These are phyloP conservation scores for Blastobasis adustella DNA, from an alignment of 2,888 invertebrate genomes.

Conservation along the genomic window DNA sequence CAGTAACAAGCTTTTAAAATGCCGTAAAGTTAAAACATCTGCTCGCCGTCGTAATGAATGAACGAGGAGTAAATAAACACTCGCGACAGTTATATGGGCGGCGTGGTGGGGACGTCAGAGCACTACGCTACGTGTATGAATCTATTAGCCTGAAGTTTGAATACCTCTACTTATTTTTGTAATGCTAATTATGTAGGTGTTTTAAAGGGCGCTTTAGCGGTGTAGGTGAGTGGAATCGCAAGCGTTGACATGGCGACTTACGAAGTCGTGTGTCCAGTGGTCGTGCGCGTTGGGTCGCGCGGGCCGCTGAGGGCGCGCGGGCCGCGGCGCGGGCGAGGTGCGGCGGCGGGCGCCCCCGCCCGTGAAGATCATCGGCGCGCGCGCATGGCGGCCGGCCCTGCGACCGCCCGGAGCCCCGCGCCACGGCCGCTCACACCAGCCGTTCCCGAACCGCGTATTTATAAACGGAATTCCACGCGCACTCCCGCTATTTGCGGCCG, in stretches of 20 bases:
- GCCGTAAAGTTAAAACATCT: conserved; percentile 11
- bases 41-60: conserved; percentile 6
- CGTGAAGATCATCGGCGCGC: conserved; percentile 69
- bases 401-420: conserved; percentile 12
- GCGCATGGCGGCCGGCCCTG: conserved; percentile 34
- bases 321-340: conserved; percentile 55
- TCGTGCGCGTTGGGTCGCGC: conserved; percentile 39
- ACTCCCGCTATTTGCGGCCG: conserved; percentile 61
- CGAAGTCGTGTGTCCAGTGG: conserved; percentile 39
- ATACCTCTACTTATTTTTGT: too few species aligned
- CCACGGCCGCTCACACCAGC: conserved; percentile 14
- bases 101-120: background rate
- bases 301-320: conserved; percentile 32
- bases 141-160: too few species aligned
- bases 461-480: conserved; percentile 69
- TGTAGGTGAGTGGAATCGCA: background rate
- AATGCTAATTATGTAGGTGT: too few species aligned
- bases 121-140: too few species aligned
- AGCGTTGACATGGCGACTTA: too few species aligned
- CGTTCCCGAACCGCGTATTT: conserved; percentile 44
- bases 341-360: conserved; percentile 71
- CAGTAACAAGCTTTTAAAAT: background rate
- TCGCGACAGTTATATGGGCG: conserved; percentile 10
- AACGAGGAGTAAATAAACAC: conserved; percentile 17
- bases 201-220: too few species aligned